These are phyloP conservation scores for Amiota communis DNA, from an alignment of 2,888 invertebrate species.

Conservation along the genomic window DNA sequence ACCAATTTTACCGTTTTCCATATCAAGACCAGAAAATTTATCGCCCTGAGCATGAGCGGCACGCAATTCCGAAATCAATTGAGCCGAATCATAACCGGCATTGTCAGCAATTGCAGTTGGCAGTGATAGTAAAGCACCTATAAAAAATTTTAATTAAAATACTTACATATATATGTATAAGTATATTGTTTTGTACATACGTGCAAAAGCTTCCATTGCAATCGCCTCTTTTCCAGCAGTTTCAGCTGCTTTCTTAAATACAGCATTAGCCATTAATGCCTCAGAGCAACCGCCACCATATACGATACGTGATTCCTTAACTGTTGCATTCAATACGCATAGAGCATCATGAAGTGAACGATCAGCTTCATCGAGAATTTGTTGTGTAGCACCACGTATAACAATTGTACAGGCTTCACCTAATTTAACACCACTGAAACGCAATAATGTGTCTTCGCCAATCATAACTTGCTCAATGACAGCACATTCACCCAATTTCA, in stretches of 20 bases:
- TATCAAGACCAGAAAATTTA: constrained; percentile 82
- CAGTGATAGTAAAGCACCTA: constrained; percentile 85
- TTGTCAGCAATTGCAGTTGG: constrained; percentile 99
- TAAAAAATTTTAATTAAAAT: constrained; percentile 14
- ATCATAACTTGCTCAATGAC: constrained; percentile 96
- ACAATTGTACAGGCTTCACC: constrained; percentile 98
- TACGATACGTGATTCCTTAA: constrained; percentile 92
- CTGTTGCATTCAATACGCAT: constrained; percentile 96
- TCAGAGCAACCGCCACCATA: constrained; percentile 96
- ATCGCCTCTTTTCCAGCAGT: constrained; percentile 98
- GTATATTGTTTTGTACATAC: constrained; percentile 59
- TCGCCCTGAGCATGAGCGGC: constrained; percentile 91
- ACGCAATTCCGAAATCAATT: constrained; percentile 91
- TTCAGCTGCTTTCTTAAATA: constrained; percentile 85
- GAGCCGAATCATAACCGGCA: constrained; percentile 98
- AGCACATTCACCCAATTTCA: constrained; percentile 94
- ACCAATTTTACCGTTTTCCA: constrained; percentile 88
- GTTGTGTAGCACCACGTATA: constrained; percentile 97
- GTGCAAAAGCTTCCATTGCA: constrained; percentile 96
- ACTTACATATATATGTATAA: constrained; percentile 7
- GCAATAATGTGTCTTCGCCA: constrained; percentile 95
- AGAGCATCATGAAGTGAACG: constrained; percentile 98
- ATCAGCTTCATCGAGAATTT: constrained; percentile 98
- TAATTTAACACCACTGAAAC: constrained; percentile 94
- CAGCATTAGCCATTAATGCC: constrained; percentile 97